phyloP scores from a whole-genome alignment of 30 jellyfish, hydroid and myxozoan species.

The Calvadosia cruxmelitensis region DNA sequence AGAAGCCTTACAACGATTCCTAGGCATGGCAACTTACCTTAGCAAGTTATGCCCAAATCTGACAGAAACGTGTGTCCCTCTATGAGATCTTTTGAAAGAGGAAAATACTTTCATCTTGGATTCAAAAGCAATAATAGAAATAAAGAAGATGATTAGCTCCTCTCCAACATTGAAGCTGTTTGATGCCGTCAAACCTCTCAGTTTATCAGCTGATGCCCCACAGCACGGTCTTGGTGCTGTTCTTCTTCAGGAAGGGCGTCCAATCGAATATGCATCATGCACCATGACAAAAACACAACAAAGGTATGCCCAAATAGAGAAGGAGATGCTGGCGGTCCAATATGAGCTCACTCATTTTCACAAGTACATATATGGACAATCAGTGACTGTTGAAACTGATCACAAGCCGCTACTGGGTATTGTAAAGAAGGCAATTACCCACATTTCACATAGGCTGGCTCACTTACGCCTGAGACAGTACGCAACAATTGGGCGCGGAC shows the following conservation, averaged over 20 bases:
- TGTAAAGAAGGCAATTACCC: neutral
- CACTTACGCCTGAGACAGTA: neutral
- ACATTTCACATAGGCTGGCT: neutral
- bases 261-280: conserved; percentile 39
- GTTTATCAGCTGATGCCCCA: conserved; percentile 6
- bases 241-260: conserved; percentile 27
- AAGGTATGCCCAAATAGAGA: conserved; percentile 34
- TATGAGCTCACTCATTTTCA: conserved; percentile 16
- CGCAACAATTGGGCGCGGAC: too few relatives aligned
- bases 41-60: conserved; percentile 9
- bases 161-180: neutral
- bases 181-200: neutral
- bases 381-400: conserved; percentile 41
- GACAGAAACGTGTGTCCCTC: neutral
- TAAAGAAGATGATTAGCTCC: neutral
- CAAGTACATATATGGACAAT: conserved; percentile 18
- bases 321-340: conserved; percentile 28
- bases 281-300: conserved; percentile 40
- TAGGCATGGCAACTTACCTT: conserved; percentile 35
- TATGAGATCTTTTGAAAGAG: neutral
- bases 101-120: neutral
- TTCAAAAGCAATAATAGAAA: neutral
- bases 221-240: conserved; percentile 7
- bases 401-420: conserved; percentile 27
- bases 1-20: conserved; percentile 7